These are phyloP conservation scores for Oikopleura vanhoeffeni DNA, from an alignment of 23 tunicate species.

Conservation along the genomic window DNA sequence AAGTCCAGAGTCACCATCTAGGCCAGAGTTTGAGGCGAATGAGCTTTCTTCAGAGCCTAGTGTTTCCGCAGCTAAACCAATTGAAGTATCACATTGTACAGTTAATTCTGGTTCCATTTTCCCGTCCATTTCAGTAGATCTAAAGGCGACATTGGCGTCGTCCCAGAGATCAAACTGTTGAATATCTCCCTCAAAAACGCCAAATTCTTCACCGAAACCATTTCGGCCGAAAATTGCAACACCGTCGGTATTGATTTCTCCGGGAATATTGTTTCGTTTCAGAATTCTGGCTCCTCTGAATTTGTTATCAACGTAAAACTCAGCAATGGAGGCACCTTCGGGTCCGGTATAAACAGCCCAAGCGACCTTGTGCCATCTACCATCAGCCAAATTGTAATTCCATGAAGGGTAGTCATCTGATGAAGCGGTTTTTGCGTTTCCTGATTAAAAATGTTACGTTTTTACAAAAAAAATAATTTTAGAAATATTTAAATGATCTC, in stretches of 20 bases:
- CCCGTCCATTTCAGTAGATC: not conserved
- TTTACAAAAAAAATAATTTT: no score
- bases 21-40: not conserved
- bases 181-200: constrained; percentile 3
- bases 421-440: not conserved
- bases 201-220: not conserved
- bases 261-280: constrained; percentile 1
- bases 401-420: not conserved
- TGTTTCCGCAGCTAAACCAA: not conserved
- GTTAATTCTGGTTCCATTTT: not conserved
- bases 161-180: constrained; percentile 3
- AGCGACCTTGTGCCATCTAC: constrained; percentile 77
- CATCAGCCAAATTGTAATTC: not conserved
- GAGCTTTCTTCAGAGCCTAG: not conserved
- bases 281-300: constrained; percentile 18
- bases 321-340: constrained; percentile 17
- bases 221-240: constrained; percentile 27
- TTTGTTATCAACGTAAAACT: constrained; percentile 41
- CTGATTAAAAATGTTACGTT: no score
- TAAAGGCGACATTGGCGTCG: not conserved
- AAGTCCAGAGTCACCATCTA: not conserved
- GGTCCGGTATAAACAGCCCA: constrained; percentile 66
- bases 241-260: constrained; percentile 21
- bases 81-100: not conserved
- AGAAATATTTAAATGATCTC: no score